phyloP scores from a whole-genome alignment of 2,888 invertebrate species.

The Trissolcus brochymenae region DNA sequence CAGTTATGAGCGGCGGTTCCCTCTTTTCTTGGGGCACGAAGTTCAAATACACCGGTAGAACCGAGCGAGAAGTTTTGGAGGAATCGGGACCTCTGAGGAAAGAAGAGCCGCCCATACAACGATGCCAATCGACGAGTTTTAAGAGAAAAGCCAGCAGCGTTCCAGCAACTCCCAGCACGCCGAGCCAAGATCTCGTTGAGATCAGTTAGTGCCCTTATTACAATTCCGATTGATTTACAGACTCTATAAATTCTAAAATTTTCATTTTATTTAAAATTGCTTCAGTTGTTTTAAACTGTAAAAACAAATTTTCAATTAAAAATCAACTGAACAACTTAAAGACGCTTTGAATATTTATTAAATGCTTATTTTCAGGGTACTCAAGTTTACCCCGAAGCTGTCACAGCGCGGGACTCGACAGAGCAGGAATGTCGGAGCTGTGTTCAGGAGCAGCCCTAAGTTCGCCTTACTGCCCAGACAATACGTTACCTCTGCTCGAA shows the following conservation, averaged over 20 bases:
- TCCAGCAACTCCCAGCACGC: constrained; percentile 91
- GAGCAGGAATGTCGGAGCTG: constrained; percentile 79
- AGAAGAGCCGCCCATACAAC: constrained; percentile 80
- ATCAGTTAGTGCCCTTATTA: constrained; percentile 75
- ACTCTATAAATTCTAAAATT: too few relatives aligned
- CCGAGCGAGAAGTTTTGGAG: constrained; percentile 93
- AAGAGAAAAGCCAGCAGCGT: constrained; percentile 89
- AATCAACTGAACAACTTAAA: too few relatives aligned
- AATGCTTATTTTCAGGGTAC: constrained; percentile 80
- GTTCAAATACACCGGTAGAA: constrained; percentile 94
- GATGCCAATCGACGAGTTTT: constrained; percentile 81
- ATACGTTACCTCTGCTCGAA: constrained; percentile 80
- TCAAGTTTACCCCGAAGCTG: constrained; percentile 91
- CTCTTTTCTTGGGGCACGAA: constrained; percentile 96
- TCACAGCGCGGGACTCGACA: constrained; percentile 79
- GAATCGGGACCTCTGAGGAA: constrained; percentile 81
- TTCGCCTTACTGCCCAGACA: constrained; percentile 79
- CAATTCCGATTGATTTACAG: constrained; percentile 3
- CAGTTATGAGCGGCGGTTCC: constrained; percentile 92
- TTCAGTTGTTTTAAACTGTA: too few relatives aligned
- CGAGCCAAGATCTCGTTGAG: constrained; percentile 82
- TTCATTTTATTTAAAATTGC: too few relatives aligned
- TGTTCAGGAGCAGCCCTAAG: constrained; percentile 80
- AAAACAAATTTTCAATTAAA: too few relatives aligned
- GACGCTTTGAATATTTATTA: neutral